Conservation (phyloP, 2,113 vertebrate genomes). For the Gadus chalcogrammus region DNA sequence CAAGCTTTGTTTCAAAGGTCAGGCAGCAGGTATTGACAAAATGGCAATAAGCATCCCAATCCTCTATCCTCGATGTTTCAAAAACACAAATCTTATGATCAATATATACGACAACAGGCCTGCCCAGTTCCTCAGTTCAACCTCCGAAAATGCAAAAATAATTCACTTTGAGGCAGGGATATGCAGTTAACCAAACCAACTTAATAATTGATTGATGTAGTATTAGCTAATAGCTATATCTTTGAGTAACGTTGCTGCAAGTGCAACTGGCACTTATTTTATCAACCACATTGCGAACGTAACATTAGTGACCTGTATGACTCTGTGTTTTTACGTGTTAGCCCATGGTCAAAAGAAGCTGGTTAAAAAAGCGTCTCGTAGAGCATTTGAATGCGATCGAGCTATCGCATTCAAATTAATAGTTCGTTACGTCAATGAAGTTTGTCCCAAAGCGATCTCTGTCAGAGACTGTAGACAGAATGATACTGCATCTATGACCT, state of each 20-base stretch:
- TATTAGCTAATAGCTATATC: not conserved
- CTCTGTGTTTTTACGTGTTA: not conserved
- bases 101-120: not conserved
- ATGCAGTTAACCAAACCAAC: not conserved
- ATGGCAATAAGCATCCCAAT: slow-evolving; percentile 2
- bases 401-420: too few relatives aligned
- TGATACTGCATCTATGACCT: too few relatives aligned
- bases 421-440: too few relatives aligned
- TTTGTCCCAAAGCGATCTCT: too few relatives aligned
- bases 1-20: not conserved
- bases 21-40: not conserved
- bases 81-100: not conserved
- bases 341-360: too few relatives aligned
- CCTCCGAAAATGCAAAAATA: not conserved
- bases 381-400: too few relatives aligned
- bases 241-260: too few relatives aligned
- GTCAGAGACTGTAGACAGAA: too few relatives aligned
- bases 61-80: too few relatives aligned
- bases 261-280: not conserved
- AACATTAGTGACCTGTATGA: not conserved
- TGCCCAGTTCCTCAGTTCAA: not conserved
- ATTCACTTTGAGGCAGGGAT: slow-evolving; percentile 1
- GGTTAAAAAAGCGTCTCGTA: too few relatives aligned
- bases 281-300: not conserved
- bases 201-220: not conserved